Evolutionary conservation across 2,888 invertebrate genomes (phyloP), one percentile per base, ranked within the genome.

Genomic region (Drosophila leonis): DNA sequence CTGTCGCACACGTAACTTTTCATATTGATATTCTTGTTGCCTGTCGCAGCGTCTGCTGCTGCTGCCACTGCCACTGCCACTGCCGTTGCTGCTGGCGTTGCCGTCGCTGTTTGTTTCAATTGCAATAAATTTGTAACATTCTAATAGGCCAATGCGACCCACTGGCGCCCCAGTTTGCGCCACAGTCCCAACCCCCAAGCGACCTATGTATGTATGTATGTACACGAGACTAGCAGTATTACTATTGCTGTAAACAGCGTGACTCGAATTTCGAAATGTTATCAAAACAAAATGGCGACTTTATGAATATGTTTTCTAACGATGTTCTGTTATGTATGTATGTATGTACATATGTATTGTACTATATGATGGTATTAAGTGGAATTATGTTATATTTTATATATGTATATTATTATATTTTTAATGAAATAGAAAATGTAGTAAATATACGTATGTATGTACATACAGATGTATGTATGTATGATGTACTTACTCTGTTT

Each of bases 111-210:
- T 87, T 90, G 91, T 86, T 90, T 89, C 90, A 89, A 82, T 89
- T 90, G 78, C 90, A 90, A 87, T 89, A 78, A 79, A 78, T 83
- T 90, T 90, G 90, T 87, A 90, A 90, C 90, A 91, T 91, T 90
- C 87, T 82, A 90, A 90, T 90, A 91, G 91, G 90, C 83, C 82
- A 86, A 77, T 72, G 41, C 77, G 67, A 65, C 75, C 78, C 79
- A 83, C 68, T 70, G 72, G 20, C 76, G 71, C 61, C 61, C 57
- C 64, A 46, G 41, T 60, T 46, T 12, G 10, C 57, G 46, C 56
- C 54, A 27, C 64, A 13, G 8, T 51, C 44, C 41, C 46, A 56
- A 15, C n/a, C 39, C 49, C 52, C 52, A 29, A n/a, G 24, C 20
- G 24, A 61, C 44, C 59, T 77, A 75, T 77, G n/a, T n/a, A n/a